phyloP scores from a whole-genome alignment of 2,113 vertebrate species.

The Ceyx margarethae region DNA sequence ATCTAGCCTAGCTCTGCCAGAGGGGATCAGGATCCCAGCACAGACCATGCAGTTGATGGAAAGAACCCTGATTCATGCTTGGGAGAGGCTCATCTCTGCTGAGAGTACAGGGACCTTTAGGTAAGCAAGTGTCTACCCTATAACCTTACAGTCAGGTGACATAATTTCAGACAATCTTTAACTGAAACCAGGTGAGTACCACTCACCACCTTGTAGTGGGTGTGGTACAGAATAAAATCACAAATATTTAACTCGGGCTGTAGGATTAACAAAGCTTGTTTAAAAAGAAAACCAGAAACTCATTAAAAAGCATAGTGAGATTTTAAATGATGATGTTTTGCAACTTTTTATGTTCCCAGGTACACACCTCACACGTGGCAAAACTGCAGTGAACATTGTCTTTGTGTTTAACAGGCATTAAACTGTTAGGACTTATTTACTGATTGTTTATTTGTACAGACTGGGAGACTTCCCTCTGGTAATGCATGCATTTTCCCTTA shows the following conservation, averaged over 20 bases:
- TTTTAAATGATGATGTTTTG: not conserved
- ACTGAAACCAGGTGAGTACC: not conserved
- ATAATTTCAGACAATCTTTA: not conserved
- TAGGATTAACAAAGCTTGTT: not conserved
- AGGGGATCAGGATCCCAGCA: not conserved
- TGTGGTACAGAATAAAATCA: not conserved
- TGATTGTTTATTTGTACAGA: not conserved
- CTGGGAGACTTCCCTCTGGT: slow-evolving; percentile 32
- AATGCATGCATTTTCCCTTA: not conserved
- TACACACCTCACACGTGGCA: not conserved
- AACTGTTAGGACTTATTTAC: not conserved
- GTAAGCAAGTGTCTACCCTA: not conserved
- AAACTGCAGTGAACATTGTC: not conserved
- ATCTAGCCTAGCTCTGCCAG: not conserved
- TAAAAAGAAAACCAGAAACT: not conserved
- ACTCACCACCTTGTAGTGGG: not conserved
- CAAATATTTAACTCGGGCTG: not conserved
- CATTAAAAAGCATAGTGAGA: not conserved
- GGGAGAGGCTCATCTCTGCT: not conserved
- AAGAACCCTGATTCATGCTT: not conserved
- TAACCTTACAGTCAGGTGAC: not conserved
- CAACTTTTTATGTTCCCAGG: not conserved
- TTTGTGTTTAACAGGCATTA: slow-evolving; percentile 33
- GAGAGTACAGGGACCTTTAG: not conserved
- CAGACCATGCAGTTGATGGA: accelerated